Percentiles rank a stretch among this genome's conserved stretches.
Evolutionary conservation across 2,797 vertebrate species (phyloP).

Genomic region (Anguilla megastoma): DNA sequence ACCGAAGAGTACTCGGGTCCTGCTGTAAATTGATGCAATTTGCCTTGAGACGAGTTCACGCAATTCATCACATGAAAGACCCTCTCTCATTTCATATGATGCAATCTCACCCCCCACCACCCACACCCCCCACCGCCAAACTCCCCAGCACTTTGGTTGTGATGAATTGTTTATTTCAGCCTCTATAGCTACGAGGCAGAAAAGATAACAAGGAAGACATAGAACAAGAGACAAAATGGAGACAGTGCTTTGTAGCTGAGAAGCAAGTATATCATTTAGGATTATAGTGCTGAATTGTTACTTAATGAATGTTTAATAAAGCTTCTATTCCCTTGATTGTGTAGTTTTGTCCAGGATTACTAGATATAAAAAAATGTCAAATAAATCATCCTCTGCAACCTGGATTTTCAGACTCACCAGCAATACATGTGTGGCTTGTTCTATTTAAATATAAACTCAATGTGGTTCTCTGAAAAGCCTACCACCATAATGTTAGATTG

Average conservation of each 20-base stretch:
- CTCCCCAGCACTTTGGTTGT: background rate
- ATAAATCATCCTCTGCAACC: background rate
- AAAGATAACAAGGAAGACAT: background rate
- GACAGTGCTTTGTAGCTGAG: background rate
- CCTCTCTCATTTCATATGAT: background rate
- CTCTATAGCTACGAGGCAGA: background rate
- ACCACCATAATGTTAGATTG: background rate
- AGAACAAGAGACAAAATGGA: background rate
- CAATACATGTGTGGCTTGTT: background rate
- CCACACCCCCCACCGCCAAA: background rate
- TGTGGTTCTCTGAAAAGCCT: background rate
- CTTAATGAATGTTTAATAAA: background rate
- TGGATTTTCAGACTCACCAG: background rate
- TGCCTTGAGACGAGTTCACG: constrained; percentile 43
- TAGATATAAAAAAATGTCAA: background rate
- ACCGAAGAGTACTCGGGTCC: constrained; percentile 8
- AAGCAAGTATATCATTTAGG: background rate
- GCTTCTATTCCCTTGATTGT: background rate
- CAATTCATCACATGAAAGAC: constrained; percentile 41
- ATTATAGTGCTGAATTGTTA: background rate
- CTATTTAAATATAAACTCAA: background rate
- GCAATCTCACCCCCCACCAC: background rate
- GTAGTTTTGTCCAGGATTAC: background rate
- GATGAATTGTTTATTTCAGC: background rate
- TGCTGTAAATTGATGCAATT: constrained; percentile 39